A percentile compares a stretch with the other conserved stretches of the same genome.
Evolutionary conservation across 64 coral and sea anemone genomes (phyloP).

Genomic region (Actinia equina): DNA sequence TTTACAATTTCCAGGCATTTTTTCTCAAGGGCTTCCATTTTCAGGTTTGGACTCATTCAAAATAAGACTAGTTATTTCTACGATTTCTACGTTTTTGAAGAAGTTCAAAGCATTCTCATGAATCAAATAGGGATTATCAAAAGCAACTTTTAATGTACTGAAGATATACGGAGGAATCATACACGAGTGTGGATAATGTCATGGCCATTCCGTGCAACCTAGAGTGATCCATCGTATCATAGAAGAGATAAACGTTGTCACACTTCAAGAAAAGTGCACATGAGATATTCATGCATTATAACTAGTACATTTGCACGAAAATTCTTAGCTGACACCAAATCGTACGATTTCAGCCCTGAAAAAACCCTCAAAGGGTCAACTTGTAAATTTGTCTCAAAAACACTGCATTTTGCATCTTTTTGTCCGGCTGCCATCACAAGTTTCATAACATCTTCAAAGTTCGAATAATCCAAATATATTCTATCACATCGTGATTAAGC

Average conservation of each 20-base stretch:
- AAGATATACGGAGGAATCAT: too few relatives aligned
- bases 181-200: not conserved
- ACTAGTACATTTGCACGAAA: not conserved
- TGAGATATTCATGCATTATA: not conserved
- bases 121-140: too few relatives aligned
- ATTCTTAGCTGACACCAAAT: not conserved
- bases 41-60: too few relatives aligned
- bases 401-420: not conserved
- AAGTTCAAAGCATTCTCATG: too few relatives aligned
- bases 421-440: not conserved
- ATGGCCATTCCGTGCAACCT: not conserved
- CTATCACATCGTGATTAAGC: not conserved
- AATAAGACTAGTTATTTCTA: too few relatives aligned
- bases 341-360: not conserved
- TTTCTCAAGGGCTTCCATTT: too few relatives aligned
- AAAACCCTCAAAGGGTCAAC: not conserved
- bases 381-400: not conserved
- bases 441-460: not conserved
- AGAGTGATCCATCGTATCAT: not conserved
- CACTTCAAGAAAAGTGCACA: not conserved
- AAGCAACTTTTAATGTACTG: too few relatives aligned
- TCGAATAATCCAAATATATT: not conserved
- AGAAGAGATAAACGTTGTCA: not conserved
- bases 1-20: too few relatives aligned
- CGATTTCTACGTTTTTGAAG: too few relatives aligned